Base-by-base conservation (phyloP, 2,888 invertebrate species). In the Synanthedon vespiformis region DNA sequence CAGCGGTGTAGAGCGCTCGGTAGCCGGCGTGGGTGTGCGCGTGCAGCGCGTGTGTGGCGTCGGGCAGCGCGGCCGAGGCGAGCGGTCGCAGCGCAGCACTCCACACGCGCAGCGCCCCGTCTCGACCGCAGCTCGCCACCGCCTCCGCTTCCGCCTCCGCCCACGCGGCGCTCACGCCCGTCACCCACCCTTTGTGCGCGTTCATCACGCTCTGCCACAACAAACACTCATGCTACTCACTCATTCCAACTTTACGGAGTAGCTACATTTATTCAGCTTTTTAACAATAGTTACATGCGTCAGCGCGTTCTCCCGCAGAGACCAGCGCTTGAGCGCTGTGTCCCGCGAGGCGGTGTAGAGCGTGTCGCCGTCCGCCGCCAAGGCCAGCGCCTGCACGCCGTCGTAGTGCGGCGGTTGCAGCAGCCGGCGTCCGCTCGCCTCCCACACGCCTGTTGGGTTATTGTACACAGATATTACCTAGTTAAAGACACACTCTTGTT, bases 321-420 rank as follows among this genome's bases (percentile, higher is more conserved):
- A 92, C 95, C 95, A 95, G 63, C 94, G 92, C 81, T 95, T 95
- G 73, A 96, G 92, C 71, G 94, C 93, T 77, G 92, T 93, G 79
- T 96, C 96, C 49, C 96, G 81, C 5, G 95, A 95, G 44, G 95
- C 95, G 67, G 94, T 94, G 88, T 94, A 96, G 16, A 96, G 85
- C 13, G 89, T 89, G 59, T 90, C 87, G 40, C 90, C 92, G 56
- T 84, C 78, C 22, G 22, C 18, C 12, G n/a, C 27, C 52, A 93
- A 84, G 40, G 93, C 91, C 50, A 96, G 85, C 48, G 94, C 93
- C 72, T 95, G 94, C 52, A 96, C 94, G 27, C 95, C 96, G 77
- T 96, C 96, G 76, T 96, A 96, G 81, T 96, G 96, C 5, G 96
- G 96, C 12, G 96, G 96, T 62, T 93, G 92, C 54, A 94, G 82